Evolutionary conservation across 2,888 invertebrate genomes (phyloP), one percentile per base, ranked within the genome.

Genomic region (Drosophila ochracea): DNA sequence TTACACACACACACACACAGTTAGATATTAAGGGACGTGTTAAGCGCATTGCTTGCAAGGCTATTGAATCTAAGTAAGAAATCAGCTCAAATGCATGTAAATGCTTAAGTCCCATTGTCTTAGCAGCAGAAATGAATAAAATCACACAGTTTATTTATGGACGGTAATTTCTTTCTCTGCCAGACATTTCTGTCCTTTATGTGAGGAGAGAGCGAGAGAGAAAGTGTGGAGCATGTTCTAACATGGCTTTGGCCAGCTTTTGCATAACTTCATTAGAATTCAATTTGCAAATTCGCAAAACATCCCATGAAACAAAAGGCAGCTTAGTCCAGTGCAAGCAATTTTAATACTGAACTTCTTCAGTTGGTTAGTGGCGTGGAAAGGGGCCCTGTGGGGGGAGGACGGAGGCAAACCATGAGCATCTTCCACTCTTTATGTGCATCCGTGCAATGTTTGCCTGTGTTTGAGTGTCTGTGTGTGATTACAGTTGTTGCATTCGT

Each of bases 241-340:
- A 37, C 25, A 54, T 66, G 31, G 39, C 55, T 43, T 53, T 54
- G 58, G 33, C 70, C 52, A 47, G 54, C 41, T 33, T n/a, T 19
- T 0, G 50, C 35, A 33, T 55, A 64, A 66, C 59, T 73, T 60
- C 53, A 68, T 66, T 66, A 54, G 49, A 68, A 78, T 78, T 82
- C 67, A 78, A 82, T 82, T 68, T 67, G 47, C 28, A 30, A 50
- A 71, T 57, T 62, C 33, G 19, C 54, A 39, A 49, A 31, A 41
- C 49, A 49, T 16, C 31, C 25, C 59, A 67, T 62, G 55, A 28
- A 64, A 50, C 19, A 25, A 60, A 66, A 47, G 33, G 31, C 13
- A 21, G 52, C 43, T 43, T 25, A 19, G n/a, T 13, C 30, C 35
- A 67, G 37, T 68, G 58, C 52, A 59, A 43, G 21, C 61, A 49